Evolutionary conservation across 2,797 vertebrate species (phyloP).

Genomic region (Argyrosomus regius): DNA sequence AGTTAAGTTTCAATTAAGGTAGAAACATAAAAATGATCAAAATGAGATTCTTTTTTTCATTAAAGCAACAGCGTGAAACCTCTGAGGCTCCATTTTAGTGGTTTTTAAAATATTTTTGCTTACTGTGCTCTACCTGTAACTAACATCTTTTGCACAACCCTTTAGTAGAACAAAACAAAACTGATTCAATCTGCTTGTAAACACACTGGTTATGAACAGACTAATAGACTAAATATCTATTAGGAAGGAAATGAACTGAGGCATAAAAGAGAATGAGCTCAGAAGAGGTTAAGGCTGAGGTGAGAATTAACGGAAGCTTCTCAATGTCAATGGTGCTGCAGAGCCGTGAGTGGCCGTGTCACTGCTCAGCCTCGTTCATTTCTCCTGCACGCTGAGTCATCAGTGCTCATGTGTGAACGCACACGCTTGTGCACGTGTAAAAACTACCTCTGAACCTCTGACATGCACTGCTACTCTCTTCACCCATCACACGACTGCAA

Average conservation of each 20-base stretch:
- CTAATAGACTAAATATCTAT: conserved; percentile 6
- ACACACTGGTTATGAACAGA: not conserved
- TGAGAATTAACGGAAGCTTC: conserved; percentile 40
- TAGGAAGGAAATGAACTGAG: conserved; percentile 3
- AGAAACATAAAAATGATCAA: conserved; percentile 71
- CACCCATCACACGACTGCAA: conserved; percentile 1
- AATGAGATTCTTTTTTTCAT: conserved; percentile 52
- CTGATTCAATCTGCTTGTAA: not conserved
- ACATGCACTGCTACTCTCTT: conserved; percentile 19
- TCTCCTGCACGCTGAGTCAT: conserved; percentile 9
- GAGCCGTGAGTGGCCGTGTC: conserved; percentile 47
- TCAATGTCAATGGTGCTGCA: conserved; percentile 39
- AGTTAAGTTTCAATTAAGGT: conserved; percentile 72
- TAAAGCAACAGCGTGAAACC: conserved; percentile 23
- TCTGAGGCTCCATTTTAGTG: not conserved
- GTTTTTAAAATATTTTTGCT: conserved; percentile 18
- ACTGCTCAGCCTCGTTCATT: conserved; percentile 31
- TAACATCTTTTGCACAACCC: not conserved
- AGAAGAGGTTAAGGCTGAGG: conserved; percentile 38
- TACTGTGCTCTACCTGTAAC: not conserved
- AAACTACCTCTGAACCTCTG: not conserved
- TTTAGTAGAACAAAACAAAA: conserved; percentile 7
- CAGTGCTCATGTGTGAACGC: not conserved
- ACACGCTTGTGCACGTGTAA: not conserved
- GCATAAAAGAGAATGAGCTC: conserved; percentile 11